Evolutionary conservation across 2,797 vertebrate genomes (phyloP).

Genomic region (Poecilia gillii): DNA sequence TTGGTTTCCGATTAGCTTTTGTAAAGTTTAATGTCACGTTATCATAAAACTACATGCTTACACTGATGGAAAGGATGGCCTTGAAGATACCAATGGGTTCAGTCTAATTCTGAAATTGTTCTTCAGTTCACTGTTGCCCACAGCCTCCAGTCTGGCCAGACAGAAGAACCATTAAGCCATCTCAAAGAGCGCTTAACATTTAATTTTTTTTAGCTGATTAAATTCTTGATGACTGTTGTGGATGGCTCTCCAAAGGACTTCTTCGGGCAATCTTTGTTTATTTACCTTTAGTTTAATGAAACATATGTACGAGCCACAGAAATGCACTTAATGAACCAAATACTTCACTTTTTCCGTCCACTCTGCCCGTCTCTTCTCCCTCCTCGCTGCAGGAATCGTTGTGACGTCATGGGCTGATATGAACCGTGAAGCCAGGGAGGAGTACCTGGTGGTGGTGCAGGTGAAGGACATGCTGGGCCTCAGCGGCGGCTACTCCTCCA

Average conservation of each 20-base stretch:
- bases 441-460: slow-evolving; percentile 90
- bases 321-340: slow-evolving; percentile 14
- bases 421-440: slow-evolving; percentile 92
- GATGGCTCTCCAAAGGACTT: background rate
- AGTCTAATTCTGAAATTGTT: slow-evolving; percentile 29
- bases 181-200: slow-evolving; percentile 28
- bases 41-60: background rate
- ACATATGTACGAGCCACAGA: slow-evolving; percentile 22
- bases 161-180: slow-evolving; percentile 28
- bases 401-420: slow-evolving; percentile 83
- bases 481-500: slow-evolving; percentile 85
- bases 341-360: background rate
- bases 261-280: slow-evolving; percentile 42
- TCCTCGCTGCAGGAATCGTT: slow-evolving; percentile 73
- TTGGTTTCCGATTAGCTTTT: background rate
- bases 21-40: background rate
- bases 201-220: slow-evolving; percentile 19
- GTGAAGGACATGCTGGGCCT: slow-evolving; percentile 93
- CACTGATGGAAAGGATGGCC: background rate
- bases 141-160: slow-evolving; percentile 26
- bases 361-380: background rate
- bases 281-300: slow-evolving; percentile 13
- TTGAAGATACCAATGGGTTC: slow-evolving; percentile 4
- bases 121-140: slow-evolving; percentile 16
- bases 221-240: slow-evolving; percentile 24